Evolutionary conservation across 2,797 vertebrate genomes (phyloP), one percentile per base, ranked within the genome.

Genomic region (Pseudomugil tenellus): DNA sequence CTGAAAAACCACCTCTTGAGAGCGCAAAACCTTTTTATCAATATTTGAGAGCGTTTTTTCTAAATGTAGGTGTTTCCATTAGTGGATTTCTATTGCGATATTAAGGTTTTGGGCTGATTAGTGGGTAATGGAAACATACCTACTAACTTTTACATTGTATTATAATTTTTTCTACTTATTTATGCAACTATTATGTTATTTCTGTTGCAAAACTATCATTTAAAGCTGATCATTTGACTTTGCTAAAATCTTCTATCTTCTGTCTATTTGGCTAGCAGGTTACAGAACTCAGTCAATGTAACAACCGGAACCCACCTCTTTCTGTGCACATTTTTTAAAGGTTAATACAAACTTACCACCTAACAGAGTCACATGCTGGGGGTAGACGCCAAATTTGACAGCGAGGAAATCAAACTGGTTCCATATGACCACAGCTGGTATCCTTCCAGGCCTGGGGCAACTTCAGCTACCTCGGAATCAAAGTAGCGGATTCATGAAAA

Each of bases 391-490:
- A 76, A 83, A 70, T 74, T 72, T 83, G 87, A 91, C 91, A 84
- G 86, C 81, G 74, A 63, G 74, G 52, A 79, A 76, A 79, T 90
- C 78, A 91, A 92, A 93, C 87, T 61, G 80, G 69, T 89, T 94
- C 92, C 92, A 94, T 91, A 92, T 92, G 92, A 91, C 68, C 77
- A 76, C 84, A 82, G 84, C 84, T 88, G 86, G 83, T 76, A 63
- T 67, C 21, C 39, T 63, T 84, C 82, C 74, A 65, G 64, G 67
- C 74, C 80, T 2, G 48, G 74, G 80, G 78, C 80, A 82, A 83
- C 67, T 31, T 26, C 3, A 14, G 73, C 67, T 69, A 57, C 80
- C 78, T 74, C 73, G 8, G 48, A 59, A 72, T 14, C 64, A 43
- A 21, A 76, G 70, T 5, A n/a, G 32, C 58, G 58, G 59, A 55